A percentile compares a stretch with the other conserved stretches of the same genome.
phyloP scores from a whole-genome alignment of 2,888 invertebrate genomes.

The Drosophila demipolita region DNA sequence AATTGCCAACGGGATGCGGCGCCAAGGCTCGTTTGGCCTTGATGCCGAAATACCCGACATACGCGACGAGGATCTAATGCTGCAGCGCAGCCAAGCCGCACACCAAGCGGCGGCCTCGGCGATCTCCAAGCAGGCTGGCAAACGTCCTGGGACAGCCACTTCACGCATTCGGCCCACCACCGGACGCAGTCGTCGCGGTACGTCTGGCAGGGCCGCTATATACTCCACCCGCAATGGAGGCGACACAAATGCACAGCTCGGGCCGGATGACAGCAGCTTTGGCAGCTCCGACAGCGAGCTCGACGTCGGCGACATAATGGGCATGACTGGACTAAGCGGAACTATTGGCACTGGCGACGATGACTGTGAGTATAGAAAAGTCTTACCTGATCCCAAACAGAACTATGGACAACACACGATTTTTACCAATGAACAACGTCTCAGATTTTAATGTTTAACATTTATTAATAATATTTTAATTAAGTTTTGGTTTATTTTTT shows the following conservation, averaged over 20 bases:
- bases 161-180: conserved; percentile 83
- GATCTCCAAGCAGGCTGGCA: conserved; percentile 22
- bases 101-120: conserved; percentile 28
- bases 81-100: conserved; percentile 50
- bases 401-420: not conserved
- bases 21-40: conserved; percentile 57
- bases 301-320: conserved; percentile 80
- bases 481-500: not conserved
- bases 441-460: not conserved
- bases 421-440: not conserved
- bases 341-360: conserved; percentile 52
- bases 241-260: conserved; percentile 44
- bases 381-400: no score
- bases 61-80: conserved; percentile 76
- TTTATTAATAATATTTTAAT: no score
- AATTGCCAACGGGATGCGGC: conserved; percentile 9
- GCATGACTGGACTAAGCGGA: conserved; percentile 55
- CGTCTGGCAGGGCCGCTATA: not conserved
- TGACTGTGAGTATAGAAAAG: conserved; percentile 64
- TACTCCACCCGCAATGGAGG: not conserved
- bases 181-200: conserved; percentile 77
- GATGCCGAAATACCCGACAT: conserved; percentile 81
- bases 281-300: conserved; percentile 84
- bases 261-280: conserved; percentile 83
- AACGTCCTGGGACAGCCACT: conserved; percentile 74